phyloP scores from a whole-genome alignment of 2,113 vertebrate genomes.

The Naja naja region DNA sequence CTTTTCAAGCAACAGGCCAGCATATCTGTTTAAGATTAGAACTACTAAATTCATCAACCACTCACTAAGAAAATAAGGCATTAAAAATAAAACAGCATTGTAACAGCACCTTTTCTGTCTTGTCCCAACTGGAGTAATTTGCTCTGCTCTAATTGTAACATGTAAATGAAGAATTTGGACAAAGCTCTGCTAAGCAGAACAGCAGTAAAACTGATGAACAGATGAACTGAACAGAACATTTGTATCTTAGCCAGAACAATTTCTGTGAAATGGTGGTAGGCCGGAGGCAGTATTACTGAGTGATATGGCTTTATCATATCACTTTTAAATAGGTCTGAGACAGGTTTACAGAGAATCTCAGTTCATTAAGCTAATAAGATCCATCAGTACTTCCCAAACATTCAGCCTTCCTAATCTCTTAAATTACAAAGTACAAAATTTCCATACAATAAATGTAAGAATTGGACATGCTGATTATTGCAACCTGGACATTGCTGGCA shows the following conservation, averaged over 20 bases:
- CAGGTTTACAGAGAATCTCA: neutral
- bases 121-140: neutral
- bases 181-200: neutral
- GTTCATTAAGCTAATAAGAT: neutral
- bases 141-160: neutral
- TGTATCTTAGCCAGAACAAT: neutral
- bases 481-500: neutral
- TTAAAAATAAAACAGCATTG: neutral
- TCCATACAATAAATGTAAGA: neutral
- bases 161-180: neutral
- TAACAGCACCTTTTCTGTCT: neutral
- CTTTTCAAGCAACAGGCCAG: neutral
- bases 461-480: neutral
- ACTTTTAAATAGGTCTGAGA: neutral
- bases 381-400: neutral
- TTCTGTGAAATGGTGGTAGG: neutral
- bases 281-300: neutral
- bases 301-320: neutral
- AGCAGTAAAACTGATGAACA: neutral
- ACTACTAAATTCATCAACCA: neutral
- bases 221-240: neutral
- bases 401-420: neutral
- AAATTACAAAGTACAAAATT: neutral
- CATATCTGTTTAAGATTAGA: neutral
- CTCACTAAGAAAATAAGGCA: neutral